Conservation (phyloP, 2,797 vertebrate genomes). For the Eremophila alpestris region DNA sequence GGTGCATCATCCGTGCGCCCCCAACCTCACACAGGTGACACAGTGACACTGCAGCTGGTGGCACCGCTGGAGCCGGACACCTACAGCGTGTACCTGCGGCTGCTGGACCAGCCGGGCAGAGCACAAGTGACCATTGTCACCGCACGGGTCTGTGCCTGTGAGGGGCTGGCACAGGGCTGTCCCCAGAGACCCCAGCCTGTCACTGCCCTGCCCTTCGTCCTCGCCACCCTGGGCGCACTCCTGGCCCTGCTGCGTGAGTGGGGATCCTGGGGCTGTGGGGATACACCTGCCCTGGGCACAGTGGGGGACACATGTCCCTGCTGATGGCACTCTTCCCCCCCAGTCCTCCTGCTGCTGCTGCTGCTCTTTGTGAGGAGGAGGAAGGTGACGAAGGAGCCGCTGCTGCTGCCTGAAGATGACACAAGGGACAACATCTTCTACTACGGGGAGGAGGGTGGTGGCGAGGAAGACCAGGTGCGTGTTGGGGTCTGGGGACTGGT, state of each 20-base stretch:
- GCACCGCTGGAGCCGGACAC: conserved; percentile 70
- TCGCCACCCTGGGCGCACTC: neutral
- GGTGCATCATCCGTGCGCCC: accelerated
- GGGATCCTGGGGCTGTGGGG: neutral
- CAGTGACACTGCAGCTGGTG: conserved; percentile 57
- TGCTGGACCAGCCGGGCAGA: conserved; percentile 73
- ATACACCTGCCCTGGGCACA: neutral
- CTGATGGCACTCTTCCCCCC: neutral
- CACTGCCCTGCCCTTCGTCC: neutral
- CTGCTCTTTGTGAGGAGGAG: conserved; percentile 82
- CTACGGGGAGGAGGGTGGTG: conserved; percentile 93
- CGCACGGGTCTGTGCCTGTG: conserved; percentile 83
- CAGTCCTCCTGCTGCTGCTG: conserved; percentile 82
- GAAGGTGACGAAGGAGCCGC: conserved; percentile 81
- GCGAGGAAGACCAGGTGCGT: conserved; percentile 93
- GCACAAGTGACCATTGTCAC: conserved; percentile 74
- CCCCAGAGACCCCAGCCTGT: neutral
- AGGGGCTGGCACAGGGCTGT: conserved; percentile 58
- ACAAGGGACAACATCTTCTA: conserved; percentile 90
- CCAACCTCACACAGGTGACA: neutral
- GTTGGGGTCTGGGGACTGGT: accelerated
- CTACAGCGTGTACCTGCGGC: conserved; percentile 80
- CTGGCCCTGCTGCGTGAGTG: conserved; percentile 56
- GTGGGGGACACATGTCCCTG: accelerated
- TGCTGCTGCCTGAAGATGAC: conserved; percentile 86